Conservation (phyloP, 2,113 vertebrate genomes). For the Oryzias javanicus region DNA sequence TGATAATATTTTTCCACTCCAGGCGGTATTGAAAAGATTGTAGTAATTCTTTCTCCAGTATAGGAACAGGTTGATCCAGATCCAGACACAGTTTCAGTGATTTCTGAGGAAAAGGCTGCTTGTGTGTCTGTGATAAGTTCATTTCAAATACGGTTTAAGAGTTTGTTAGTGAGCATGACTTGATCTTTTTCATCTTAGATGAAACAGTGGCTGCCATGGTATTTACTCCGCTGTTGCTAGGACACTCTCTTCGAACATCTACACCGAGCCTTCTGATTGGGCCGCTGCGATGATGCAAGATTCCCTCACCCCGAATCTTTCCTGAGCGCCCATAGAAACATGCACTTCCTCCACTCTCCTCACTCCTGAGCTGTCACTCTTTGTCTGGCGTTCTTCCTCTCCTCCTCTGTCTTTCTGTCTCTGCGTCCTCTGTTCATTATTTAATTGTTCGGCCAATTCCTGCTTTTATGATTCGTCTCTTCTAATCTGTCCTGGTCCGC, state of each 20-base stretch:
- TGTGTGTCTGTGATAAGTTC: neutral
- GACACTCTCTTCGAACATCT: constrained; percentile 84
- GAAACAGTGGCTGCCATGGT: constrained; percentile 66
- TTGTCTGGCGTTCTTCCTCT: constrained; percentile 48
- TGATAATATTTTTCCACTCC: too few relatives aligned
- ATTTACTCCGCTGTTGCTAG: constrained; percentile 83
- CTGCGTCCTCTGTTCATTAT: constrained; percentile 31
- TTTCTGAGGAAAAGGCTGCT: neutral
- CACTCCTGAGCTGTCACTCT: constrained; percentile 46
- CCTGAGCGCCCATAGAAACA: constrained; percentile 78
- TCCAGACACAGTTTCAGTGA: neutral
- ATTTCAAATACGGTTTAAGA: neutral
- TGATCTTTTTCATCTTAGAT: constrained; percentile 45
- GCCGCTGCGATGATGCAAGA: constrained; percentile 75
- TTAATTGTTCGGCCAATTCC: constrained; percentile 23
- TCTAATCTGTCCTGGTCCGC: constrained; percentile 14
- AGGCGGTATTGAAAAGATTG: too few relatives aligned
- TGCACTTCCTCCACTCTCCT: constrained; percentile 58
- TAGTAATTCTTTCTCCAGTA: too few relatives aligned
- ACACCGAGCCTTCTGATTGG: constrained; percentile 73
- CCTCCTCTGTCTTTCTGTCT: constrained; percentile 29
- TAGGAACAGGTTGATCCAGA: too few relatives aligned
- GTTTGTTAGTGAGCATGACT: constrained; percentile 13
- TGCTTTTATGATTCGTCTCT: constrained; percentile 8
- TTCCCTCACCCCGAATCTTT: constrained; percentile 79